Conservation (phyloP, 2,113 vertebrate species). For the Tetraodon nigroviridis region DNA sequence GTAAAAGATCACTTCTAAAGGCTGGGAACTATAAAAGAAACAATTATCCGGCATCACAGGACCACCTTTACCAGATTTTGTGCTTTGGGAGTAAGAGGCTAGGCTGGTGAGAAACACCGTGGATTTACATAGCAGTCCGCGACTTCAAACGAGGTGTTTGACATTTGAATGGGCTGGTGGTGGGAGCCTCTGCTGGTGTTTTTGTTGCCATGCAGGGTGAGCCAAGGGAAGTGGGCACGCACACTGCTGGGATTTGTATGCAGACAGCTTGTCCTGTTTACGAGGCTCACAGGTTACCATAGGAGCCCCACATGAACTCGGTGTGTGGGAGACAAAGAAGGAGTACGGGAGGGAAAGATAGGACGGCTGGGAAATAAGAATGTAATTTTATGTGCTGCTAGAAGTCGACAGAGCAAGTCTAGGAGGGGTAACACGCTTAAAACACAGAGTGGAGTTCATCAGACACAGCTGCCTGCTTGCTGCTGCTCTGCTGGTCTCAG, state of each 20-base stretch:
- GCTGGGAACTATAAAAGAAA: slow-evolving; percentile 50
- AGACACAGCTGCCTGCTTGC: no score
- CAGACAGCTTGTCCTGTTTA: slow-evolving; percentile 66
- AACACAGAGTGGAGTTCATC: no score
- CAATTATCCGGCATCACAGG: slow-evolving; percentile 55
- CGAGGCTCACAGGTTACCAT: slow-evolving; percentile 67
- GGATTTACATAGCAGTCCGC: slow-evolving; percentile 66
- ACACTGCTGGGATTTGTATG: slow-evolving; percentile 56
- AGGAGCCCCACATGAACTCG: slow-evolving; percentile 57
- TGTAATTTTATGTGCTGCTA: slow-evolving; percentile 27
- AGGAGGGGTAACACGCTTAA: slow-evolving; percentile 19
- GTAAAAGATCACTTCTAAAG: slow-evolving; percentile 49
- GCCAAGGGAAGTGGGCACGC: slow-evolving; percentile 68
- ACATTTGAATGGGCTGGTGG: slow-evolving; percentile 69
- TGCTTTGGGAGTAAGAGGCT: slow-evolving; percentile 53
- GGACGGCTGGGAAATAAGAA: slow-evolving; percentile 26
- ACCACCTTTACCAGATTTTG: slow-evolving; percentile 55
- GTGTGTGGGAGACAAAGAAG: slow-evolving; percentile 43
- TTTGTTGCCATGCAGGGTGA: slow-evolving; percentile 66
- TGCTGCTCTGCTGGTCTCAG: no score
- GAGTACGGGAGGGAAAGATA: slow-evolving; percentile 42
- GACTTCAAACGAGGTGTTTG: slow-evolving; percentile 67
- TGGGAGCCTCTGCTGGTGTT: slow-evolving; percentile 64
- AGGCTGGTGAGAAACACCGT: slow-evolving; percentile 63
- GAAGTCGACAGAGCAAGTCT: slow-evolving; percentile 18